These are phyloP conservation scores for Parazoanthus darwini DNA, from an alignment of 92 coral and sea anemone genomes.

Conservation along the genomic window DNA sequence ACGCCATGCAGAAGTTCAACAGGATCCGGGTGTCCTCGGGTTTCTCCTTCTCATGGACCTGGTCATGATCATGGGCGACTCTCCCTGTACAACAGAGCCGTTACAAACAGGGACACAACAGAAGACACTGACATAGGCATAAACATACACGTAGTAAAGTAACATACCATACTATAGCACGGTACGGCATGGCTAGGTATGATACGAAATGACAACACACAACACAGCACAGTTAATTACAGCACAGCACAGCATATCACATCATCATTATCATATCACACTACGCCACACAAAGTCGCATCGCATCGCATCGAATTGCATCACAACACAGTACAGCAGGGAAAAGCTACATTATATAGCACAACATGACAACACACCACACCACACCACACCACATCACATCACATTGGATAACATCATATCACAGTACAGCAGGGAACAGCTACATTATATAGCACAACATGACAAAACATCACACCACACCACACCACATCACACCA, in stretches of 20 bases:
- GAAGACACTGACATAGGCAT: not conserved
- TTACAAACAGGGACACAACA: not conserved
- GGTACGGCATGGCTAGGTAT: not conserved
- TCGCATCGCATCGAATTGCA: too few relatives aligned
- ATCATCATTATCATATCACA: too few relatives aligned
- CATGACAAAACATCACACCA: too few relatives aligned
- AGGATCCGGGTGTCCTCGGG: conserved; percentile 67
- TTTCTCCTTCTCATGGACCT: conserved; percentile 80
- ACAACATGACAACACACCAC: not conserved
- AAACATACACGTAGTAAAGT: not conserved
- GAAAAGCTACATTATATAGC: not conserved
- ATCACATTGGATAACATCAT: too few relatives aligned
- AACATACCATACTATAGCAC: not conserved
- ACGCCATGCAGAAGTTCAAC: conserved; percentile 63
- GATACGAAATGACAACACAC: not conserved
- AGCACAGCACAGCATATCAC: not conserved
- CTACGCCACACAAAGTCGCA: too few relatives aligned
- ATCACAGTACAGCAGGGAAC: not conserved
- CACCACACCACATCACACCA: too few relatives aligned
- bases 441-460: not conserved
- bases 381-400: not conserved
- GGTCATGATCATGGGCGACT: conserved; percentile 2
- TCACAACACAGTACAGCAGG: not conserved
- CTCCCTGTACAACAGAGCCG: conserved; percentile 6
- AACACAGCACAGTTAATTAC: not conserved